These are phyloP conservation scores for Fulmarus glacialis DNA, from an alignment of 2,113 vertebrate species.

Conservation along the genomic window DNA sequence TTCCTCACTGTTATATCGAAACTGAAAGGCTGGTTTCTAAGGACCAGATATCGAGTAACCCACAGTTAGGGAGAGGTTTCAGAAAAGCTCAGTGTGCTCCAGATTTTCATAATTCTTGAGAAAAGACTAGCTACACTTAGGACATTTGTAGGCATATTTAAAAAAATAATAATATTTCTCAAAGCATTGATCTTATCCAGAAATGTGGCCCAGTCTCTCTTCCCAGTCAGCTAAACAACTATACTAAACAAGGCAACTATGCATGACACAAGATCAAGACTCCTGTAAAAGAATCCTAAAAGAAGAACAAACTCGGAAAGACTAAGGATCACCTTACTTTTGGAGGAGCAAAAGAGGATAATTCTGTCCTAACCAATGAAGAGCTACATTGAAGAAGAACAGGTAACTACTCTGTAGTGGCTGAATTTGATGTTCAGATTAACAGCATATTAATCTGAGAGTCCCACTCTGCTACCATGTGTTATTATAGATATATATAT, in stretches of 20 bases:
- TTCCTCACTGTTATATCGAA: neutral
- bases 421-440: neutral
- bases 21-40: neutral
- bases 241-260: neutral
- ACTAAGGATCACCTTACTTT: neutral
- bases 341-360: neutral
- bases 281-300: neutral
- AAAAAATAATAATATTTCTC: neutral
- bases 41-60: neutral
- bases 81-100: neutral
- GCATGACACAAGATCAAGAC: neutral
- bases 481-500: neutral
- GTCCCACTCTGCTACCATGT: neutral
- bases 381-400: neutral
- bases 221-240: neutral
- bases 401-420: neutral
- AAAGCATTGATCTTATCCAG: neutral
- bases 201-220: neutral
- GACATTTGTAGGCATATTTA: neutral
- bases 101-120: neutral
- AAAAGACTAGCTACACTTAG: neutral
- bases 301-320: neutral
- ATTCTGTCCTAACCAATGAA: neutral
- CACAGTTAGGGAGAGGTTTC: neutral
- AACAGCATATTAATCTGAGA: neutral